Evolutionary conservation across 1,140 invertebrate species (phyloP).

Genomic region (Coboldia fuscipes): DNA sequence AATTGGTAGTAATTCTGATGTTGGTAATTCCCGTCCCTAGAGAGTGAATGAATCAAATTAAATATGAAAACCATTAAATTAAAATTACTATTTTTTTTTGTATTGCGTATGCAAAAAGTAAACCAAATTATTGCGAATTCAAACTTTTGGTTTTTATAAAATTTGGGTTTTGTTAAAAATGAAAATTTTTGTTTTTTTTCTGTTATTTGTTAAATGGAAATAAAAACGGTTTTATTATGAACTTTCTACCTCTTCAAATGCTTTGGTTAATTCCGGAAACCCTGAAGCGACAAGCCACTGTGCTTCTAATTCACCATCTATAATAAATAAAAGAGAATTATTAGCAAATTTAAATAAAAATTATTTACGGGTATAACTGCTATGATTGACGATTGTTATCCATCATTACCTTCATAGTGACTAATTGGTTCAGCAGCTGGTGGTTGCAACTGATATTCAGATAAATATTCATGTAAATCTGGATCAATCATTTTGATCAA

Average conservation of each 20-base stretch:
- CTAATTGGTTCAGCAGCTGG: constrained; percentile 13
- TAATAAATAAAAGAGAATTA: neutral
- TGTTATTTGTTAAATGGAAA: neutral
- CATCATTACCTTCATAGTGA: constrained; percentile 15
- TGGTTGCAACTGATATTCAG: constrained; percentile 16
- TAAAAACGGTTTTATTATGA: neutral
- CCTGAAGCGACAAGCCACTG: constrained; percentile 18
- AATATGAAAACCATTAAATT: neutral
- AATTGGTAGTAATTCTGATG: constrained; percentile 14
- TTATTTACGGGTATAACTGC: neutral
- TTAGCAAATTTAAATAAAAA: neutral
- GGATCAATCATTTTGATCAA: constrained; percentile 16
- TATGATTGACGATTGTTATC: neutral
- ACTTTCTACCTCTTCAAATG: constrained; percentile 14
- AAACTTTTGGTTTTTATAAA: neutral
- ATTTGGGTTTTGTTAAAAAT: neutral
- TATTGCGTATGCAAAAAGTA: neutral
- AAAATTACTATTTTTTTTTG: neutral
- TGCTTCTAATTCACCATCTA: constrained; percentile 21
- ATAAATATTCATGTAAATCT: constrained; percentile 18
- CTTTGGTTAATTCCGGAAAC: constrained; percentile 19
- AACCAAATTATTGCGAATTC: neutral
- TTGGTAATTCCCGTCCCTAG: constrained; percentile 14
- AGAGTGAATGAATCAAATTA: neutral
- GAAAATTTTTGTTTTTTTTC: neutral